A percentile compares a stretch with the other conserved stretches of the same genome.
phyloP scores from a whole-genome alignment of 2,888 invertebrate genomes.

The Dione vanillae region DNA sequence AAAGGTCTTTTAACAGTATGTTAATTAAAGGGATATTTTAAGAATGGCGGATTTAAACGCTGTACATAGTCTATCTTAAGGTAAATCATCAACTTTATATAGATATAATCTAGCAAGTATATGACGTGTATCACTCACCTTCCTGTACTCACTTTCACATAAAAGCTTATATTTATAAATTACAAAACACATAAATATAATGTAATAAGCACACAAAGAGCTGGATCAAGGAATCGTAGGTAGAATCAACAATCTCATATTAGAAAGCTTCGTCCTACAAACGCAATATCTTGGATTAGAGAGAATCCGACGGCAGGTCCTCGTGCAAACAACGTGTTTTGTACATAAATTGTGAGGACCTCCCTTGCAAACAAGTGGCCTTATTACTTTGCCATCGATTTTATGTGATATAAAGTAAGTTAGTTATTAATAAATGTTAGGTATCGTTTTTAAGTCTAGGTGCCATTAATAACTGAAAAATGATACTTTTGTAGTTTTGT shows the following conservation, averaged over 20 bases:
- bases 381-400: constrained; percentile 51
- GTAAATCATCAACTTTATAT: too few relatives aligned
- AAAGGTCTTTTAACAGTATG: too few relatives aligned
- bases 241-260: constrained; percentile 49
- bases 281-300: constrained; percentile 65
- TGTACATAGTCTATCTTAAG: too few relatives aligned
- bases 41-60: too few relatives aligned
- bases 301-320: constrained; percentile 49
- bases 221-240: constrained; percentile 39
- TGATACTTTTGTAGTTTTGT: too few relatives aligned
- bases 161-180: too few relatives aligned
- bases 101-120: too few relatives aligned
- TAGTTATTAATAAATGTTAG: neutral
- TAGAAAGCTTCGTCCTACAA: constrained; percentile 54
- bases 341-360: constrained; percentile 54
- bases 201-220: constrained; percentile 40
- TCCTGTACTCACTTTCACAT: too few relatives aligned
- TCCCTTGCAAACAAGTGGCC: constrained; percentile 54
- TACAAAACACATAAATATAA: constrained; percentile 17
- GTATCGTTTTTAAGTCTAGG: too few relatives aligned
- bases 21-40: too few relatives aligned
- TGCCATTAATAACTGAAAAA: too few relatives aligned
- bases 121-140: too few relatives aligned
- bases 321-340: constrained; percentile 56
- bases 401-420: constrained; percentile 35